Evolutionary conservation across 1,140 invertebrate species (phyloP).

Genomic region (Hypothenemus hampei): DNA sequence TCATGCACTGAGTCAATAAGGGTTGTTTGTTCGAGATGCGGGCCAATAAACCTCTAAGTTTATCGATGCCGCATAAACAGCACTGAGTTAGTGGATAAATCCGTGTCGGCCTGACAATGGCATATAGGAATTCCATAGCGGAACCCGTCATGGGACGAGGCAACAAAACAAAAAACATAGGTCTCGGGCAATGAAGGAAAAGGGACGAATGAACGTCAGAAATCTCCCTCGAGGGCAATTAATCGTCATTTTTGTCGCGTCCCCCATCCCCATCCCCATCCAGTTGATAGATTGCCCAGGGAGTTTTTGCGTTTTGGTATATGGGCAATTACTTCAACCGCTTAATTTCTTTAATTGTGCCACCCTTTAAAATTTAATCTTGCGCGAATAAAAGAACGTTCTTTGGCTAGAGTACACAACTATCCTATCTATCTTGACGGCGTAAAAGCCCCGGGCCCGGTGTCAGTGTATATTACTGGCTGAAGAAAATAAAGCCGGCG

Average conservation of each 20-base stretch:
- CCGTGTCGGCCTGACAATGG: not conserved
- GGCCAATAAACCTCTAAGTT: too few relatives aligned
- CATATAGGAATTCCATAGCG: not conserved
- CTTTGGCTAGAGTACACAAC: not conserved
- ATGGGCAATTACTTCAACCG: too few relatives aligned
- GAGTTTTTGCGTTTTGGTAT: too few relatives aligned
- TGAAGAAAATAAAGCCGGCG: slow-evolving; percentile 17
- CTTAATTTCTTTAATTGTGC: too few relatives aligned
- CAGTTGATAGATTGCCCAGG: too few relatives aligned
- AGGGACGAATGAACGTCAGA: not conserved
- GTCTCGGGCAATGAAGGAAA: not conserved
- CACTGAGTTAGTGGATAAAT: too few relatives aligned
- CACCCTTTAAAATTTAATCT: not conserved
- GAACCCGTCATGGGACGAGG: not conserved
- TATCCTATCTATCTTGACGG: slow-evolving; percentile 16
- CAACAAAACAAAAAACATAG: not conserved
- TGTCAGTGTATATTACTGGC: slow-evolving; percentile 21
- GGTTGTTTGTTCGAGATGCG: too few relatives aligned
- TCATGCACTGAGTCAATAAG: too few relatives aligned
- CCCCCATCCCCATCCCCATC: too few relatives aligned
- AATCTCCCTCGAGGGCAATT: not conserved
- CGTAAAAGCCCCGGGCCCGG: slow-evolving; percentile 12
- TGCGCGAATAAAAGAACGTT: not conserved
- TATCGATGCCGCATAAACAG: too few relatives aligned
- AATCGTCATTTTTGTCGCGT: not conserved